Base-by-base conservation (phyloP, 2,888 invertebrate species). In the Glaucopsyche alexis region DNA sequence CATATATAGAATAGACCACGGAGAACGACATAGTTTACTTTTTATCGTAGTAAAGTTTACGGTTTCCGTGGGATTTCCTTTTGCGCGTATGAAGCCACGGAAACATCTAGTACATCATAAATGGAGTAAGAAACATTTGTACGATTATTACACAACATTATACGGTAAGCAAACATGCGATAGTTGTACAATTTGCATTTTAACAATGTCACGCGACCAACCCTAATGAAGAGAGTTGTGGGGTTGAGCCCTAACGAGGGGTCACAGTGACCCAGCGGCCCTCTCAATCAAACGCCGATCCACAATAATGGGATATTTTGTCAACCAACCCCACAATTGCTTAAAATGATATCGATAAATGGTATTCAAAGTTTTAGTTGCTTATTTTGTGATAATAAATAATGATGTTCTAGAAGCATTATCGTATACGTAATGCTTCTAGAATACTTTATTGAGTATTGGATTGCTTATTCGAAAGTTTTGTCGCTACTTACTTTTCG, bases 271-370 rank as follows among this genome's bases (percentile, higher is more conserved):
- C 79, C 71, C 79, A 75, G 11, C 83, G 80, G 84, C 90, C 89
- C 89, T 83, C 81, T 84, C 83, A 80, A 89, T 88, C 84, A 86
- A 82, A 80, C 77, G 78, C 83, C 84, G 81, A 87, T 87, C 87
- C 87, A 84, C 85, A 85, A 83, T 82, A 72, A 76, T 75, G 69
- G 74, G 66, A 72, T 77, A 76, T 76, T 78, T 79, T 78, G 79
- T 76, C 77, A 79, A 75, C 75, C 72, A 49, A 73, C 72, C 71
- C 74, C 69, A 69, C 49, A 69, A 67, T 67, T 19, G 67, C 47
- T 19, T 16, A 3, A 29, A 75, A 75, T 71, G 72, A 71, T 73
- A 75, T 66, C 67, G 71, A 74, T 73, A 55, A 69, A 73, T 71
- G 67, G 64, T 74, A 65, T 66, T 72, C 71, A 72, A 60, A 38